A percentile compares a stretch with the other conserved stretches of the same genome.
Evolutionary conservation across 1,140 invertebrate genomes (phyloP).

Genomic region (Diplogasteroides magnus): DNA sequence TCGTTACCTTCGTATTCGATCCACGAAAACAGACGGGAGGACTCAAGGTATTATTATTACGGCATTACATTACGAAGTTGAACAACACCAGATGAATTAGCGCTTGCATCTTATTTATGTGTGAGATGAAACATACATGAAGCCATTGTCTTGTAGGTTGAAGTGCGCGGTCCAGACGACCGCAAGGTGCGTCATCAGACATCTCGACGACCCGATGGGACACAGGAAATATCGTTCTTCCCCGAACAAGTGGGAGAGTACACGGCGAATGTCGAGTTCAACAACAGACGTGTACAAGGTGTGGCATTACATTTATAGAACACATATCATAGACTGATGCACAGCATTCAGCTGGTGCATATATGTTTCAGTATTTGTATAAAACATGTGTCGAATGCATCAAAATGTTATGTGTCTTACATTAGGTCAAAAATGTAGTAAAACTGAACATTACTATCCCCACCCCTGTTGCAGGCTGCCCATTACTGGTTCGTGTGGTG

Average conservation of each 20-base stretch:
- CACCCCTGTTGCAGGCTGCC: constrained; percentile 61
- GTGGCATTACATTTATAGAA: no score
- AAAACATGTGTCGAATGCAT: no score
- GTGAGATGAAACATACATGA: not conserved
- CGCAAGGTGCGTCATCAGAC: constrained; percentile 36
- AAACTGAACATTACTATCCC: no score
- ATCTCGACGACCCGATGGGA: constrained; percentile 36
- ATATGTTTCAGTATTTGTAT: no score
- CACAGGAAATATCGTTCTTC: constrained; percentile 56
- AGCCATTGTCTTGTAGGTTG: no score
- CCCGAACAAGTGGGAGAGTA: constrained; percentile 71
- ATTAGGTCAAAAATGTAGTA: no score
- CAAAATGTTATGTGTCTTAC: no score
- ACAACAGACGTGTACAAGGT: constrained; percentile 61
- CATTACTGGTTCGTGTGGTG: constrained; percentile 69
- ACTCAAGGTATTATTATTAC: constrained; percentile 29
- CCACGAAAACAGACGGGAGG: constrained; percentile 57
- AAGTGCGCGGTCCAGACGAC: constrained; percentile 37
- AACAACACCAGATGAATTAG: not conserved
- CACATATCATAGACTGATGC: no score
- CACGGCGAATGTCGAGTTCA: constrained; percentile 69
- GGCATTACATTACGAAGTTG: not conserved
- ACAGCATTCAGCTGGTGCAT: no score
- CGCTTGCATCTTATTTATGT: not conserved
- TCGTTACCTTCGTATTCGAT: constrained; percentile 58